These are phyloP conservation scores for Pelochelys cantorii DNA, from an alignment of 2,797 vertebrate species.

Conservation along the genomic window DNA sequence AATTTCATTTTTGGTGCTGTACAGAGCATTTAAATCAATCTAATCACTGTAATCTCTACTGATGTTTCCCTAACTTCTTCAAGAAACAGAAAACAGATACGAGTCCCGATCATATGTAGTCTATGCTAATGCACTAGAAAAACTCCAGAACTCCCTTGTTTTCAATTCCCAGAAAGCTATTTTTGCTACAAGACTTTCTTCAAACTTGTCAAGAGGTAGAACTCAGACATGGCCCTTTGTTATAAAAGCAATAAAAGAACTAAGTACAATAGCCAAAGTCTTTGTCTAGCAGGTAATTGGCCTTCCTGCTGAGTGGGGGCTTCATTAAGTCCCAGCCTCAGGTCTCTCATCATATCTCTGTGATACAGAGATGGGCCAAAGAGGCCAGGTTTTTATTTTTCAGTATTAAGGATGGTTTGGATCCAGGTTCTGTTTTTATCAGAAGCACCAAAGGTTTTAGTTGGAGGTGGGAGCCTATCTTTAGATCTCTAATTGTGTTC, in stretches of 20 bases:
- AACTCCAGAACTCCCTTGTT: neutral
- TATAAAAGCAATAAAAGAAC: neutral
- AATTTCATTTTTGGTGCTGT: conserved; percentile 18
- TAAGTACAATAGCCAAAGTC: neutral
- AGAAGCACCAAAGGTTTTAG: neutral
- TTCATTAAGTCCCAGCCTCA: neutral
- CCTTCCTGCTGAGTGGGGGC: neutral
- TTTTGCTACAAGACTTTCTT: neutral
- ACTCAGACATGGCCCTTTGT: neutral
- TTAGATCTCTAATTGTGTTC: neutral
- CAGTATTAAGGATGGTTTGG: neutral
- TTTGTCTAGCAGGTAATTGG: neutral
- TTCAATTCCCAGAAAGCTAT: conserved; percentile 17
- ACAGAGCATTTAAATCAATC: neutral
- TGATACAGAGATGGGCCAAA: neutral
- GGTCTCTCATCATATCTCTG: neutral
- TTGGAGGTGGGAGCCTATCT: neutral
- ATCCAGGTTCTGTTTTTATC: neutral
- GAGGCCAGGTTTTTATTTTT: neutral
- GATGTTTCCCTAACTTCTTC: neutral
- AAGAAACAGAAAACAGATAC: neutral
- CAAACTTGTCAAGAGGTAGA: neutral
- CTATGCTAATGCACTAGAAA: neutral
- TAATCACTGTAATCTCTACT: conserved; percentile 12
- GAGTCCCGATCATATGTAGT: neutral